These are phyloP conservation scores for Tridacna crocea DNA, from an alignment of 2,888 invertebrate genomes.

Conservation along the genomic window DNA sequence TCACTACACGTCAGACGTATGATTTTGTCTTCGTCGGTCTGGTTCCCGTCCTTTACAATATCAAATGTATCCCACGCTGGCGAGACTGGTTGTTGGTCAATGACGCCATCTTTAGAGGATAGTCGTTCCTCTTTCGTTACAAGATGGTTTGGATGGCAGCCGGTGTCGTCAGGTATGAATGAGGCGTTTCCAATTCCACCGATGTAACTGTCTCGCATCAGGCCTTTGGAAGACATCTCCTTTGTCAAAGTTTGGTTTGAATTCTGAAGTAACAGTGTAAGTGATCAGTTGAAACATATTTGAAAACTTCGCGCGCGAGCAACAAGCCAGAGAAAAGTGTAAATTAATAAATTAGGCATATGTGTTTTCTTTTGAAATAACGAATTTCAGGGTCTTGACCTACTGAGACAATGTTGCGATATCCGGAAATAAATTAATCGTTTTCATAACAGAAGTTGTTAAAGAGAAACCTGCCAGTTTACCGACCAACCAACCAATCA, in stretches of 20 bases:
- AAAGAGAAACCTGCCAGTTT: too few relatives aligned
- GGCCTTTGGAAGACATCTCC: constrained; percentile 12
- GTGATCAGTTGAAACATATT: too few relatives aligned
- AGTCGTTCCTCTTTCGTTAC: not conserved
- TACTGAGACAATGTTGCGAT: too few relatives aligned
- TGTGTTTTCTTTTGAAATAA: too few relatives aligned
- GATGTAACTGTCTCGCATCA: constrained; percentile 51
- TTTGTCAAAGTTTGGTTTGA: not conserved
- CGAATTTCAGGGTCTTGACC: too few relatives aligned
- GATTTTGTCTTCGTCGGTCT: constrained; percentile 61
- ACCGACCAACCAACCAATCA: too few relatives aligned
- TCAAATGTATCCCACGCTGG: not conserved
- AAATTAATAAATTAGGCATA: too few relatives aligned
- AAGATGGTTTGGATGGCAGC: constrained; percentile 24
- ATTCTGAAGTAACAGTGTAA: too few relatives aligned
- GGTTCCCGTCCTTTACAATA: constrained; percentile 30
- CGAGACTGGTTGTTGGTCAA: not conserved
- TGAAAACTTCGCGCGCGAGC: too few relatives aligned
- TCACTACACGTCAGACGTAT: constrained; percentile 47
- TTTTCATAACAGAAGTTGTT: too few relatives aligned
- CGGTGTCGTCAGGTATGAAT: constrained; percentile 41
- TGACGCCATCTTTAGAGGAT: constrained; percentile 5
- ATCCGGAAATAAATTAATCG: too few relatives aligned
- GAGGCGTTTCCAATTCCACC: constrained; percentile 54
- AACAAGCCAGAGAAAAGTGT: too few relatives aligned